Base-by-base conservation (phyloP, 2,113 vertebrate species). In the Nothobranchius kuhntae region DNA sequence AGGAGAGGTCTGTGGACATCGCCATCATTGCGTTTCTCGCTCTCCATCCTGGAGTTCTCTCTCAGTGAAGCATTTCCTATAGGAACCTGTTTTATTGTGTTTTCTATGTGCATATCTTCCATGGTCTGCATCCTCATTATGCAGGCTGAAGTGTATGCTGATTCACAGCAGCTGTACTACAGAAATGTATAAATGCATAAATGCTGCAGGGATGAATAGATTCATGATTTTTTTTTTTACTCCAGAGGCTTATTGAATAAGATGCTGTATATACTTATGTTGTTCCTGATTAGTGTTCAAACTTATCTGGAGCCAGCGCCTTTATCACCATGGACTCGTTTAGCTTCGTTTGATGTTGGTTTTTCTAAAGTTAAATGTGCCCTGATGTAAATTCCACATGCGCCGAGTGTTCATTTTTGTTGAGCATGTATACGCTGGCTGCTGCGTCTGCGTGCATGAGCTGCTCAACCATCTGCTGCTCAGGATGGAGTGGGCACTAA, bases 91-190 rank as follows among this genome's bases (percentile, higher is more conserved):
- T 82, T 72, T 66, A 14, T 65, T 46, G 56, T 84, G 71, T 79
- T 85, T 82, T 73, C 53, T 83, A 75, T 85, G 78, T 89, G 84
- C 86, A 84, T 84, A 79, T 83, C 57, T 85, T 76, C 81, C 56
- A 30, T 54, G 1, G 72, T 66, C 40, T 63, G 10, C 62, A 52
- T 77, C 50, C 61, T 65, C 72, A 84, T 87, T 86, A 85, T 79
- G 71, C 85, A 68, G 59, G 54, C 68, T 67, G 76, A 84, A 80
- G 64, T 60, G 67, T 65, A 15, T 71, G 73, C 83, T 75, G 85
- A 89, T 77, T 84, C 75, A 61, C 61, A 47, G 77, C 59, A 61
- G 66, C 85, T 80, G 75, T 75, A 73, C 74, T 76, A 71, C 81
- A 82, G 62, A 81, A 82, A 81, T 87, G 82, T 72, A 78, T 75